A percentile compares a stretch with the other conserved stretches of the same genome.
phyloP scores from a whole-genome alignment of 2,113 vertebrate species.

The Corvus cornix region DNA sequence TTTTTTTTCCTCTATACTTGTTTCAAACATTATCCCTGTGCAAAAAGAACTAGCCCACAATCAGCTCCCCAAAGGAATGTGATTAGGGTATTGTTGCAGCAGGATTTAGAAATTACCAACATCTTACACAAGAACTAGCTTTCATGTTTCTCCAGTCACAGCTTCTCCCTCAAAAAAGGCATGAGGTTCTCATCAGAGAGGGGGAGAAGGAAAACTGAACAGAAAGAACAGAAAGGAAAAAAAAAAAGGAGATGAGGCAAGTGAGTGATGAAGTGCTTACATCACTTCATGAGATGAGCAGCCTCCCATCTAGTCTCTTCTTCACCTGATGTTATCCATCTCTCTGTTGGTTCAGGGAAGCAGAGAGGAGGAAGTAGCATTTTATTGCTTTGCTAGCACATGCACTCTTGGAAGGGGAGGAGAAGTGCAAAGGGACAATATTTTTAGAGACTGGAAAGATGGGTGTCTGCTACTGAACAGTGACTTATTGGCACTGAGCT shows the following conservation, averaged over 20 bases:
- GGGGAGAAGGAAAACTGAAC: background rate
- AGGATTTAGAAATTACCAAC: background rate
- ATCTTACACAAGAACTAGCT: background rate
- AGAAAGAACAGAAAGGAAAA: background rate
- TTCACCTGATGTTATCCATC: background rate
- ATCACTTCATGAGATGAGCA: background rate
- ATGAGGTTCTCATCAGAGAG: background rate
- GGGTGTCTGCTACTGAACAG: background rate
- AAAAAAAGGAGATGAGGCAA: background rate
- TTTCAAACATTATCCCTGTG: background rate
- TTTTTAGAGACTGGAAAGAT: background rate
- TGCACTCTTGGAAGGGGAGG: background rate
- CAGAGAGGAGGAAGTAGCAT: background rate
- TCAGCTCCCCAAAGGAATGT: background rate
- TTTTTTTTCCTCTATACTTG: background rate
- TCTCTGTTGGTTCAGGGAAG: background rate
- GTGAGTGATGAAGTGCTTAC: background rate
- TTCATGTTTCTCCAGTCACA: background rate
- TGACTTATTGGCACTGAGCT: background rate
- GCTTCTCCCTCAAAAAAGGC: background rate
- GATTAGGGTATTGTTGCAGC: background rate
- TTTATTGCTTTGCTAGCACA: background rate
- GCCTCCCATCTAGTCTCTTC: background rate
- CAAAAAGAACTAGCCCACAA: background rate
- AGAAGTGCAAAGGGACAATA: background rate